Conservation (phyloP, 2,113 vertebrate genomes). For the Arizona elegans region DNA sequence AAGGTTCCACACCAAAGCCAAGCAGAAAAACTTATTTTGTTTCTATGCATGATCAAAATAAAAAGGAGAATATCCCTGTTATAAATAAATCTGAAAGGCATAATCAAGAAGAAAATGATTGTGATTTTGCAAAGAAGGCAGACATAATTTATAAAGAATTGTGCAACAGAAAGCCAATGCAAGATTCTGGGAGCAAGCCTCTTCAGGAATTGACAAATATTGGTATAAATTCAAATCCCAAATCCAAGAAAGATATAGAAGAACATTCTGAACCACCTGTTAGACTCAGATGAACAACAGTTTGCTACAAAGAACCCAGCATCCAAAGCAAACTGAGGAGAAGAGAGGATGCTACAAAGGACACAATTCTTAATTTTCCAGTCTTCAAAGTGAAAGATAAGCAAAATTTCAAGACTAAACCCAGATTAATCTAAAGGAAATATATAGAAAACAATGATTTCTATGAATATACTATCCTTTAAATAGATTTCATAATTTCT, state of each 20-base stretch:
- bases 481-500: conserved; percentile 33
- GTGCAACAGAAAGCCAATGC: conserved; percentile 15
- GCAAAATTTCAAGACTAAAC: conserved; percentile 61
- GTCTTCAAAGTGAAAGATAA: conserved; percentile 44
- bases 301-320: conserved; percentile 66
- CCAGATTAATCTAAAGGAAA: conserved; percentile 49
- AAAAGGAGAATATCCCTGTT: background rate
- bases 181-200: conserved; percentile 42
- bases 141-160: background rate
- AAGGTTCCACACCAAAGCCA: conserved; percentile 21
- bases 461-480: background rate
- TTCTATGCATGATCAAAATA: conserved; percentile 19
- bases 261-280: conserved; percentile 15
- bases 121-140: conserved; percentile 25
- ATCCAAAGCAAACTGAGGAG: conserved; percentile 68
- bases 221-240: conserved; percentile 5
- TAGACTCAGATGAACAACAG: conserved; percentile 36
- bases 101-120: background rate
- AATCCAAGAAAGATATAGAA: conserved; percentile 35
- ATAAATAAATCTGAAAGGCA: conserved; percentile 20
- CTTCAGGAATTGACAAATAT: conserved; percentile 68
- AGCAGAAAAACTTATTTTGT: background rate
- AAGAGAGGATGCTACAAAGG: conserved; percentile 60
- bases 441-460: background rate
- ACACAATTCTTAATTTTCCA: conserved; percentile 50